Evolutionary conservation across 1,140 invertebrate genomes (phyloP), one percentile per base, ranked within the genome.

Genomic region (Brachionus paranguensis): DNA sequence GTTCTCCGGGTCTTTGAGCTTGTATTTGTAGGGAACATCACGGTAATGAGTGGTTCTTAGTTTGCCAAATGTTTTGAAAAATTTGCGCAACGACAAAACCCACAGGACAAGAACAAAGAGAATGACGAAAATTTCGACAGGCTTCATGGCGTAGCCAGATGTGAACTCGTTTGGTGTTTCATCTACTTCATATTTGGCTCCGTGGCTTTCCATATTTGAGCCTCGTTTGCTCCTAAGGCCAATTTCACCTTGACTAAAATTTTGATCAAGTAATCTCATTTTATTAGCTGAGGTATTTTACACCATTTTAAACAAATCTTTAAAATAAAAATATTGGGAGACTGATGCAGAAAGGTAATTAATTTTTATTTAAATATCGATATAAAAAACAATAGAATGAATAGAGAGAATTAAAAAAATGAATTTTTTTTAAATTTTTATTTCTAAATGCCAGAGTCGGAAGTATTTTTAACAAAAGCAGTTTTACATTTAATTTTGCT

Each of bases 21-120:
- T 81, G 41, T 81, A 81, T 14, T 81, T 81, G 78, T 81, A 81
- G 0, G 78, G 78, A 29, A 81, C 43, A 20, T 81, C 78, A 37
- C 50, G 50, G 29, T 81, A 81, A 81, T 81, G 78, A 37, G 78
- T 81, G 12, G 78, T 81, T 81, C 78, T 81, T 27, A 81, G 43
- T 24, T 81, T 81, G 43, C 33, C 64, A 45, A 81, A 81, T 24
- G 33, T 60, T 47, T 81, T 81, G 24, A 64, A 60, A 60, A 81
- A 68, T 14, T 81, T 60, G 8, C 78, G 20, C 24, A 81, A 14
- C 14, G 78, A 81, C 20, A 81, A 20, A 29, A 81, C 20, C 78
- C 78, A 81, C 43, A 81, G 20, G 8, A 68, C 50, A 20, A 81
- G 27, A 24, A 81, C 53, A 20, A 81, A 68, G 2, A 47, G 12